phyloP scores from a whole-genome alignment of 2,888 invertebrate genomes.

The Germaria angustata region DNA sequence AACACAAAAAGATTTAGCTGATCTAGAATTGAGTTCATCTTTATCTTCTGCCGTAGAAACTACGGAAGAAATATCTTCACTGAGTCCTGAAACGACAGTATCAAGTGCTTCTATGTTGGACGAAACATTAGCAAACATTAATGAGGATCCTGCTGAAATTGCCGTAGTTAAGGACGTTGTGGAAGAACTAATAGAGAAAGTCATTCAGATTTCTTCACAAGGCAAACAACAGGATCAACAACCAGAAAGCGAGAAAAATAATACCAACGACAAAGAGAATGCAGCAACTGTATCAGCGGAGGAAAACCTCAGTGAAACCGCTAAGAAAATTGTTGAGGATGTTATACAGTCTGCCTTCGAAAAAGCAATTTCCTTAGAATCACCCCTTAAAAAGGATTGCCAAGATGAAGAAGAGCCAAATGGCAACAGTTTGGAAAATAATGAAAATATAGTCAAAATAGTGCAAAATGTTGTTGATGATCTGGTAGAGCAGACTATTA shows the following conservation, averaged over 20 bases:
- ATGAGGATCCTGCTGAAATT: conserved; percentile 61
- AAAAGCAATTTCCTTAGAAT: conserved; percentile 57
- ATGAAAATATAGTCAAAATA: conserved; percentile 70
- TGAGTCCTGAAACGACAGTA: conserved; percentile 70
- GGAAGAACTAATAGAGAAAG: conserved; percentile 77
- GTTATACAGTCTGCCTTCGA: conserved; percentile 73
- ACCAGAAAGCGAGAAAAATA: conserved; percentile 62
- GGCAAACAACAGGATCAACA: background rate
- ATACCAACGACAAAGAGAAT: conserved; percentile 70
- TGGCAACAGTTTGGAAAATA: conserved; percentile 7
- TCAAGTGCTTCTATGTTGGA: conserved; percentile 70
- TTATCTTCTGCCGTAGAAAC: conserved; percentile 69
- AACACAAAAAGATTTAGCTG: conserved; percentile 48
- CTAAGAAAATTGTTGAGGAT: conserved; percentile 73
- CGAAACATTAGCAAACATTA: conserved; percentile 61
- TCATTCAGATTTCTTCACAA: conserved; percentile 71
- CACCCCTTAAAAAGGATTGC: background rate
- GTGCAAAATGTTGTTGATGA: conserved; percentile 73
- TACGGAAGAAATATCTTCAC: conserved; percentile 71
- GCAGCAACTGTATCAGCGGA: conserved; percentile 53
- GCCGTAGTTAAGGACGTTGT: conserved; percentile 76
- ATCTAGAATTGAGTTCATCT: conserved; percentile 71
- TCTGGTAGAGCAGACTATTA: conserved; percentile 71
- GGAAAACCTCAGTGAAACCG: conserved; percentile 69
- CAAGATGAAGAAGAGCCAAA: background rate